Evolutionary conservation across 2,888 invertebrate species (phyloP).

Genomic region (Andrena praecox): DNA sequence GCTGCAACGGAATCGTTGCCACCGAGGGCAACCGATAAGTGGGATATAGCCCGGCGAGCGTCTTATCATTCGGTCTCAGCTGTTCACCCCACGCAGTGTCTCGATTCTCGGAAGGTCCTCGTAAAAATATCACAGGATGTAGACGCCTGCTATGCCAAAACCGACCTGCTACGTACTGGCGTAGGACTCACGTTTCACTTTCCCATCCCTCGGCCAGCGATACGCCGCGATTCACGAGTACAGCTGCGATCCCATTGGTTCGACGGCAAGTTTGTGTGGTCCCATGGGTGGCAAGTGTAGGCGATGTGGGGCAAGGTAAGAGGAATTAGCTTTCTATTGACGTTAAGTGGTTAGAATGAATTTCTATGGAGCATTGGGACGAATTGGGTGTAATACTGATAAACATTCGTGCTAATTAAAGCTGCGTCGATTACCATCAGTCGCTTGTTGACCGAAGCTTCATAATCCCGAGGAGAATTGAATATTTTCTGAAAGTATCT

Average conservation of each 20-base stretch:
- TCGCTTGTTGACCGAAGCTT: too few species aligned
- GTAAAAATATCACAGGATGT: conserved; percentile 80
- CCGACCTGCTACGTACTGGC: conserved; percentile 61
- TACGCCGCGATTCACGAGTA: conserved; percentile 35
- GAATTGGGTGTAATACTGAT: too few species aligned
- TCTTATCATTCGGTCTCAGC: conserved; percentile 78
- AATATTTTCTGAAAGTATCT: too few species aligned
- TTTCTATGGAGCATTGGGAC: too few species aligned
- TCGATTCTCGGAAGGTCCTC: conserved; percentile 79
- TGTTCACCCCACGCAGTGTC: conserved; percentile 76
- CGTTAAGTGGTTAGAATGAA: too few species aligned
- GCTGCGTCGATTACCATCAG: too few species aligned
- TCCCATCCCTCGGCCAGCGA: conserved; percentile 40
- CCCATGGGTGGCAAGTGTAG: neutral
- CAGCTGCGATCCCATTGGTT: conserved; percentile 23
- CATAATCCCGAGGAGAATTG: too few species aligned
- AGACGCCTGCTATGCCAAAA: conserved; percentile 70
- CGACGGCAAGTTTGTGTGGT: neutral
- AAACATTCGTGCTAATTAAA: too few species aligned
- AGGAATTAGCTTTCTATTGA: too few species aligned
- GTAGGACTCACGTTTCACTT: conserved; percentile 59
- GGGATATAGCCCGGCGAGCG: conserved; percentile 50
- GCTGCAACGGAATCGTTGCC: conserved; percentile 49
- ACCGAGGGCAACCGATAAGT: conserved; percentile 66
- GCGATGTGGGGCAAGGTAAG: too few species aligned